Conservation (phyloP, 2,797 vertebrate genomes). For the Coregonus ussuriensis region DNA sequence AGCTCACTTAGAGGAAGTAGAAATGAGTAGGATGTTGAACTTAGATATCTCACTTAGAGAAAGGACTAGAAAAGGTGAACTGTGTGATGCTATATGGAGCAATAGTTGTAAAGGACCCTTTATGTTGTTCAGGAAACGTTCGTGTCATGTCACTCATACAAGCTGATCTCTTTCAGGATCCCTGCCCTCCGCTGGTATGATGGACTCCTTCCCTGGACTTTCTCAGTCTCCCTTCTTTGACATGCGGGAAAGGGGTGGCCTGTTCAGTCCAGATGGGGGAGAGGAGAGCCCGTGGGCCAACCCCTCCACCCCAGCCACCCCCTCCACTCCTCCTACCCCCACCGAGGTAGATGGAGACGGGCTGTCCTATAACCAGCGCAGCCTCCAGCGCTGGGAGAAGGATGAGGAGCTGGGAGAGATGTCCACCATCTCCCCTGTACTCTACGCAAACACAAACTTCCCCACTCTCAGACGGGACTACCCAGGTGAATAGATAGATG, state of each 20-base stretch:
- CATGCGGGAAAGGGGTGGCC: slow-evolving; percentile 88
- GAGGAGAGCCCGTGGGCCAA: slow-evolving; percentile 98
- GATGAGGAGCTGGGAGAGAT: slow-evolving; percentile 96
- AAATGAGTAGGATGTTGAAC: background rate
- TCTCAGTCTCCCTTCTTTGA: slow-evolving; percentile 95
- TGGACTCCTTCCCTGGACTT: slow-evolving; percentile 91
- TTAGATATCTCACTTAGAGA: background rate
- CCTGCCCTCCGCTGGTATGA: slow-evolving; percentile 82
- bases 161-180: slow-evolving; percentile 76
- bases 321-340: slow-evolving; percentile 93
- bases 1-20: background rate
- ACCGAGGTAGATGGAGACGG: slow-evolving; percentile 92
- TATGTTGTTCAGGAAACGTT: background rate
- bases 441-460: slow-evolving; percentile 98
- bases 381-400: slow-evolving; percentile 98
- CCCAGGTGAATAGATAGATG: slow-evolving; percentile 80
- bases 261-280: slow-evolving; percentile 95
- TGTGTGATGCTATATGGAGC: background rate
- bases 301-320: slow-evolving; percentile 91
- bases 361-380: slow-evolving; percentile 97
- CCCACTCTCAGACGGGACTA: slow-evolving; percentile 95
- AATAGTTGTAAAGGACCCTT: background rate
- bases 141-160: slow-evolving; percentile 15
- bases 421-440: slow-evolving; percentile 96
- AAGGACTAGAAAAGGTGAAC: background rate